phyloP scores from a whole-genome alignment of 2,888 invertebrate species.

The Polietes domitor region DNA sequence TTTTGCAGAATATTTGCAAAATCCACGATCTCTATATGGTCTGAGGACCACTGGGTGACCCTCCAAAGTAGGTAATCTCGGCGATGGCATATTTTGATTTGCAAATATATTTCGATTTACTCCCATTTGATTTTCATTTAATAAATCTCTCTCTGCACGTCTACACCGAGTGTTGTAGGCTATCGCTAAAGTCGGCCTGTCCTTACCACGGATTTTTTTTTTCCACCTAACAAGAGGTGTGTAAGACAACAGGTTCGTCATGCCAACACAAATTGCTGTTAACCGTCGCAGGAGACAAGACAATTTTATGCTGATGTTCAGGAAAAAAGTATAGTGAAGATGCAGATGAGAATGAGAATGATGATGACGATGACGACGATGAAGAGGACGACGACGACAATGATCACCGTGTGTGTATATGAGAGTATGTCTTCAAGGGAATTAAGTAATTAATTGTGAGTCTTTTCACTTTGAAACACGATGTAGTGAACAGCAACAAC shows the following conservation, averaged over 20 bases:
- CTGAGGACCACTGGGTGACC: too few relatives aligned
- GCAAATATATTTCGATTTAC: too few relatives aligned
- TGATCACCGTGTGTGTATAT: conserved; percentile 16
- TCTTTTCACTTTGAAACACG: conserved; percentile 61
- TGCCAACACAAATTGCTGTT: conserved; percentile 55
- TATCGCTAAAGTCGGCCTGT: too few relatives aligned
- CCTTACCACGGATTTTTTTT: too few relatives aligned
- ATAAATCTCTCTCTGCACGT: too few relatives aligned
- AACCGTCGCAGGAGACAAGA: conserved; percentile 46
- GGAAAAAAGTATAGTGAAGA: background rate
- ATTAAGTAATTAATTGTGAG: conserved; percentile 70
- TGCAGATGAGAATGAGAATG: conserved; percentile 9
- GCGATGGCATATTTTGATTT: too few relatives aligned
- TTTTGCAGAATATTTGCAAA: too few relatives aligned
- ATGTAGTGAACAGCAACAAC: conserved; percentile 45
- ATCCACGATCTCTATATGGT: too few relatives aligned
- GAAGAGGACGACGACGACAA: background rate
- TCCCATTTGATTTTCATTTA: too few relatives aligned
- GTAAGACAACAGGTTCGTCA: conserved; percentile 67
- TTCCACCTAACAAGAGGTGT: too few relatives aligned
- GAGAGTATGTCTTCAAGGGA: conserved; percentile 58
- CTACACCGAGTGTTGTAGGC: too few relatives aligned
- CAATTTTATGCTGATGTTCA: conserved; percentile 43
- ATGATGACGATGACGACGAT: conserved; percentile 7
- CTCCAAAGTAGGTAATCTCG: too few relatives aligned